Evolutionary conservation across 2,888 invertebrate genomes (phyloP).

Genomic region (Apamea anceps): DNA sequence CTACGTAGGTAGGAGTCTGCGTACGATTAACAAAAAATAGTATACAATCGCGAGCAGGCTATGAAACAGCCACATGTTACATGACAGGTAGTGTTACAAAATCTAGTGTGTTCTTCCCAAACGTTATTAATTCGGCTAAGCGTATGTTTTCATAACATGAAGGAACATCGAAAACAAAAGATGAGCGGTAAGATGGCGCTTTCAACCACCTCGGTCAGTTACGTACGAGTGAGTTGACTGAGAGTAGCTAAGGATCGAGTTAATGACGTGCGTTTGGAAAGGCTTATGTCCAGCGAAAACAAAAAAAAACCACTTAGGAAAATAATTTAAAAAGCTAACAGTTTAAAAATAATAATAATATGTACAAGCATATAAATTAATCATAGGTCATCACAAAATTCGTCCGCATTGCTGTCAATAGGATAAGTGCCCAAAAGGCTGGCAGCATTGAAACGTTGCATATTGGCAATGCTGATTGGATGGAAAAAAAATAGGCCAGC

Average conservation of each 20-base stretch:
- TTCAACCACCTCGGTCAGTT: background rate
- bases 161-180: constrained; percentile 35
- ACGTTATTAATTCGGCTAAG: constrained; percentile 48
- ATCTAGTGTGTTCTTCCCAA: constrained; percentile 22
- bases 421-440: no score
- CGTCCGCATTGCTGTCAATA: no score
- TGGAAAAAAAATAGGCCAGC: no score
- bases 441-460: no score
- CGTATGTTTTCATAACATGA: constrained; percentile 55
- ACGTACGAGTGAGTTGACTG: background rate
- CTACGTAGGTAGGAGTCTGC: background rate
- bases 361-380: no score
- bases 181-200: constrained; percentile 51
- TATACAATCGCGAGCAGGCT: background rate
- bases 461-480: no score
- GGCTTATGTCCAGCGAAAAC: background rate
- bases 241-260: background rate
- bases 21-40: background rate
- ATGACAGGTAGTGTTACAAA: constrained; percentile 20
- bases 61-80: background rate
- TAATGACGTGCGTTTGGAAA: background rate
- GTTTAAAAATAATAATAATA: no score
- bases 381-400: no score
- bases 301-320: no score
- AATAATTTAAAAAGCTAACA: no score